Base-by-base conservation (phyloP, 2,113 vertebrate species). In the Bufo gargarizans region DNA sequence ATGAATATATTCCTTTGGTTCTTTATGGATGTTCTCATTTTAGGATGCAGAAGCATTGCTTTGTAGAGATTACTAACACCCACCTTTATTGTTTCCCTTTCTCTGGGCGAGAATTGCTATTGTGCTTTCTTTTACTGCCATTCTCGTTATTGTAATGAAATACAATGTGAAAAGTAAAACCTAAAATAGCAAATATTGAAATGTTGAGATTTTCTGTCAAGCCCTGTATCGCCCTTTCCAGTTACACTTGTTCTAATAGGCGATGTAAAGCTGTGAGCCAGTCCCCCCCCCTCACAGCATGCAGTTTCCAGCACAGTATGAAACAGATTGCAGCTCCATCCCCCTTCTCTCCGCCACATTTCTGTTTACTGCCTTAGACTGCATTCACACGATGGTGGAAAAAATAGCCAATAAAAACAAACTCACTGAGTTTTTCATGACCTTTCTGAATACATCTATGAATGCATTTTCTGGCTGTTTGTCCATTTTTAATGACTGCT, bases 1-100 rank as follows among this genome's bases (percentile, higher is more conserved):
- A 55, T 33, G 77, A 22, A 78, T 78, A 56, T 33, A 58, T 80
- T 80, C 13, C 22, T 56, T 80, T 45, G 53, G 77, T 13, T 58
- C 14, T 33, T 80, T 80, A 58, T 80, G 77, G 55, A 43, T 58
- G 55, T 79, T n/a, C 56, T 80, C 22, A 80, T 80, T 80, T 59
- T 80, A 45, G 77, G 77, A 59, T 58, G 20, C 13, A 58, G 77
- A 78, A n/a, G 22, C 12, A 43, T 33, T 80, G n/a, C 77, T 22
- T 43, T 56, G 55, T 43, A 43, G 55, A 79, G 53, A 79, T 33
- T 55, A 22, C 53, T 55, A 13, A 56, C 53, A 80, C 17, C n/a
- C 43, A 33, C 55, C 77, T 80, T 80, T 80, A 80, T 33, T 1
- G 55, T 58, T 33, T 80, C 22, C 11, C 13, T 33, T 58, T 80